Evolutionary conservation across 2,797 vertebrate species (phyloP), one percentile per base, ranked within the genome.

Genomic region (Peromyscus melanophrys): DNA sequence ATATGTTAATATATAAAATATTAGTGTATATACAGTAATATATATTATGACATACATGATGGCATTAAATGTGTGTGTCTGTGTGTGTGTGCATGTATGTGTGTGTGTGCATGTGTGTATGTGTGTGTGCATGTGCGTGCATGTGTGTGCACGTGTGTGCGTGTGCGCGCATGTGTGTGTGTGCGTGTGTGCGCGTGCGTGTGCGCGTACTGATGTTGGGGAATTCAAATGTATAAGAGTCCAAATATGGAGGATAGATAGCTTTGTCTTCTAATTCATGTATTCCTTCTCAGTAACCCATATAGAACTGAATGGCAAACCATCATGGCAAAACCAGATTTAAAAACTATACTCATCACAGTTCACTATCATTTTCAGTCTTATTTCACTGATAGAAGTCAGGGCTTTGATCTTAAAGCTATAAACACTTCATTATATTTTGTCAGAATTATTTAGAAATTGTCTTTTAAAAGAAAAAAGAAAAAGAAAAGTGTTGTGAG

Each of bases 181-280:
- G 21, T 12, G 19, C 43, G 5, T 12, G 17, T 13, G 25, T 12
- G 61, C 3, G 46, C 46, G 46, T 9, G 25, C 2, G 4, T 11
- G 9, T 27, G 61, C 87, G 10, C 43, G 43, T 46, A 7, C 37
- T 90, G 49, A 94, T 10, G 3, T 76, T 52, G 4, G 27, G 34
- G 46, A 93, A 85, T 77, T 93, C 71, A 97, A 95, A 86, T 46
- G 37, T 91, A 93, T 59, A 4, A 49, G 40, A 85, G 10, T 59
- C 81, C n/a, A 96, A 46, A 94, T 52, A 40, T 96, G 49, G 40
- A 96, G 80, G 88, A 94, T 37, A 92, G 83, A 96, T 34, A 77
- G 29, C 12, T 91, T 75, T 49, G 19, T 65, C 80, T 93, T 21
- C 17, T 89, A 91, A 92, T 31, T 95, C 13, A 77, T 83, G 55